Percentiles rank a stretch among this genome's conserved stretches.
Evolutionary conservation across 2,113 vertebrate species (phyloP).

Genomic region (cattle (Bos taurus)): DNA sequence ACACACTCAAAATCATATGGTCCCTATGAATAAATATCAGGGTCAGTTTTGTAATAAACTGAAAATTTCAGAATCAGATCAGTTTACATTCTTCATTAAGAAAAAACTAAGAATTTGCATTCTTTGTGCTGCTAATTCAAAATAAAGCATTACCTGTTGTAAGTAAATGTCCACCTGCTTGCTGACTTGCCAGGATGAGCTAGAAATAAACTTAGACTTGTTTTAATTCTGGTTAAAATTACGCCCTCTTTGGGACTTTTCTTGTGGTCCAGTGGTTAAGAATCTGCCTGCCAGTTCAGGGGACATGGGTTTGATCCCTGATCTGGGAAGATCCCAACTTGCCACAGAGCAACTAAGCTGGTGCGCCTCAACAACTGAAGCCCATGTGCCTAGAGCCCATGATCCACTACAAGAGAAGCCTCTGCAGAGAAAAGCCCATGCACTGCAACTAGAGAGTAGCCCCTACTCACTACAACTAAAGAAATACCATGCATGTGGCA

Average conservation of each 20-base stretch:
- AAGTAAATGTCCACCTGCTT: not conserved
- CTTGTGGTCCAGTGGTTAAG: not conserved
- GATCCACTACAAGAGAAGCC: not conserved
- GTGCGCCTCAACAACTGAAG: not conserved
- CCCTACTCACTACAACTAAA: not conserved
- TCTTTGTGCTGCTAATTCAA: not conserved
- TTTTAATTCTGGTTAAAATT: conserved; percentile 20
- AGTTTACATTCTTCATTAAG: not conserved
- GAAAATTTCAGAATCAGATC: conserved; percentile 3
- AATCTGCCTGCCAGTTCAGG: not conserved
- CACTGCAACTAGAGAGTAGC: not conserved
- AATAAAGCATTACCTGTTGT: not conserved
- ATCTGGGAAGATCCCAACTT: not conserved
- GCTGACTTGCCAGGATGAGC: not conserved
- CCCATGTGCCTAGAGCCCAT: not conserved
- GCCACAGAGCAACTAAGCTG: not conserved
- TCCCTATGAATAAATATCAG: not conserved
- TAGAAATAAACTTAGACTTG: not conserved
- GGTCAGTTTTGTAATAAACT: not conserved
- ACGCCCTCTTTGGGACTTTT: not conserved
- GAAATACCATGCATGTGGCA: not conserved
- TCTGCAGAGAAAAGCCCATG: not conserved
- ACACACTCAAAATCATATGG: not conserved
- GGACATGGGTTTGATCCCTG: not conserved
- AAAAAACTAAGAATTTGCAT: not conserved